phyloP scores from a whole-genome alignment of 2,113 vertebrate species.

The Callopanchax toddi region DNA sequence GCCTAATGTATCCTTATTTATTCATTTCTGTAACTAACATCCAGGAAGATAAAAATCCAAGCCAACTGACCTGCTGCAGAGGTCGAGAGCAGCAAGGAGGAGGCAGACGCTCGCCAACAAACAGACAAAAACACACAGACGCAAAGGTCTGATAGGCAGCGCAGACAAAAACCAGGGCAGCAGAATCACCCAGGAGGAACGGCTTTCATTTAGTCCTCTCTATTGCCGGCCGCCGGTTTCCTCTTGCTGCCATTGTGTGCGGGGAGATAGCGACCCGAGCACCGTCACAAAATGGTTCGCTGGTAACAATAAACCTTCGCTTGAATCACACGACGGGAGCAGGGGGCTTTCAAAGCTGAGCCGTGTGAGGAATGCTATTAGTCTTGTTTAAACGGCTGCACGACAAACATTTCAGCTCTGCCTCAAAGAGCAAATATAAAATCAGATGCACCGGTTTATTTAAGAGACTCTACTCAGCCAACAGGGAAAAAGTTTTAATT shows the following conservation, averaged over 20 bases:
- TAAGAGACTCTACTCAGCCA: conserved; percentile 8
- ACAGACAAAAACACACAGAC: conserved; percentile 12
- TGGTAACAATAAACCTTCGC: conserved; percentile 54
- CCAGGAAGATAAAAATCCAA: no score
- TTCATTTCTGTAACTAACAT: no score
- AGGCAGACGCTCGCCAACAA: conserved; percentile 29
- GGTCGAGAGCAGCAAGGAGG: no score
- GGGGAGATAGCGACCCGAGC: conserved; percentile 42
- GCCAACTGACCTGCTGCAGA: no score
- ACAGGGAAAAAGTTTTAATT: neutral
- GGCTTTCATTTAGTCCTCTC: conserved; percentile 61
- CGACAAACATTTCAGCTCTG: conserved; percentile 36
- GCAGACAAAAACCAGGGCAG: conserved; percentile 57
- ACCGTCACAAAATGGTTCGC: conserved; percentile 29
- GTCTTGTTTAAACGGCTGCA: conserved; percentile 3
- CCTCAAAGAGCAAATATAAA: neutral
- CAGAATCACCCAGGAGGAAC: conserved; percentile 68
- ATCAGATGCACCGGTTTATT: neutral
- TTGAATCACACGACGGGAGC: conserved; percentile 19
- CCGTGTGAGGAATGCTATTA: conserved; percentile 50
- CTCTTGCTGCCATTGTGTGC: conserved; percentile 52
- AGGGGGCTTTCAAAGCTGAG: conserved; percentile 29
- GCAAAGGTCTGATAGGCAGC: conserved; percentile 44
- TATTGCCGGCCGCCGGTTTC: conserved; percentile 45
- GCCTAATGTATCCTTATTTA: no score